A percentile compares a stretch with the other conserved stretches of the same genome.
These are phyloP conservation scores for Amazona guildingii DNA, from an alignment of 2,113 vertebrate genomes.

Conservation along the genomic window DNA sequence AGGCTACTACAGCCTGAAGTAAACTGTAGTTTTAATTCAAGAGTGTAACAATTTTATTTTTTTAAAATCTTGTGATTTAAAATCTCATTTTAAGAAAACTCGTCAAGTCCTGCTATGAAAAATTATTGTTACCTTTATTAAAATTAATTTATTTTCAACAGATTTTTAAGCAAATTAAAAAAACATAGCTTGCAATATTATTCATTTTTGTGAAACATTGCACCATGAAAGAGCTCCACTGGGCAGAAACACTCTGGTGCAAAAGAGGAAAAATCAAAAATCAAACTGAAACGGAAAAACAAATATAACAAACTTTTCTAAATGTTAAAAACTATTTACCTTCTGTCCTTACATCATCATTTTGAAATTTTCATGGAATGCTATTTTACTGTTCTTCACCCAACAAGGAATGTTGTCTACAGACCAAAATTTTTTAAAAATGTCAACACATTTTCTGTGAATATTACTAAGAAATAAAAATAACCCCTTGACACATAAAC, in stretches of 20 bases:
- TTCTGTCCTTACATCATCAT: not conserved
- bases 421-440: not conserved
- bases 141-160: not conserved
- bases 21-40: not conserved
- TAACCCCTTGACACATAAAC: not conserved
- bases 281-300: not conserved
- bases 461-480: not conserved
- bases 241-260: not conserved
- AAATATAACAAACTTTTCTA: not conserved
- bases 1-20: not conserved
- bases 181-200: not conserved
- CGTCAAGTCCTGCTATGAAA: not conserved
- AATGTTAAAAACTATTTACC: not conserved
- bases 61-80: not conserved
- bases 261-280: not conserved
- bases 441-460: not conserved
- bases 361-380: not conserved
- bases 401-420: not conserved
- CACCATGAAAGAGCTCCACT: not conserved
- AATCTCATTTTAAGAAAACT: not conserved
- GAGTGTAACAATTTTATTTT: not conserved
- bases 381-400: not conserved
- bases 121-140: not conserved
- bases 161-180: not conserved
- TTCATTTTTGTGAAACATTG: not conserved